Percentiles rank a stretch among this genome's conserved stretches.
phyloP scores from a whole-genome alignment of 2,797 vertebrate species.

The Ctenochaetus hawaiiensis region DNA sequence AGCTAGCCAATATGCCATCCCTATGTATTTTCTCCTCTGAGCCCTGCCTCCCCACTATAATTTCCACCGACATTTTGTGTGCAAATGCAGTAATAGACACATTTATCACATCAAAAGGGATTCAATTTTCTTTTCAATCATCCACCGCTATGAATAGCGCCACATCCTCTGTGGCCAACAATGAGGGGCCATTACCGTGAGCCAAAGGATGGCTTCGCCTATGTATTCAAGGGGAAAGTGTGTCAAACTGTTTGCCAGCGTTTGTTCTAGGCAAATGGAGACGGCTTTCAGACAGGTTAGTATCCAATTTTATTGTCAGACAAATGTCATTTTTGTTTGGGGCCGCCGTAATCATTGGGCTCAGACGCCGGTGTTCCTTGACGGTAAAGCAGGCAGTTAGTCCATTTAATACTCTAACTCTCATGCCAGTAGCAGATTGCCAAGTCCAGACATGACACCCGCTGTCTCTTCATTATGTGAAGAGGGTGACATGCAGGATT shows the following conservation, averaged over 20 bases:
- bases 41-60: conserved; percentile 94
- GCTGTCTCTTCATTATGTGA: conserved; percentile 74
- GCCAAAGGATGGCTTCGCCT: conserved; percentile 90
- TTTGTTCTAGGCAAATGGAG: conserved; percentile 90
- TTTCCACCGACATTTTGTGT: conserved; percentile 98
- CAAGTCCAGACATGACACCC: conserved; percentile 72
- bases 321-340: conserved; percentile 90
- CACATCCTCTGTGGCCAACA: conserved; percentile 95
- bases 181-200: conserved; percentile 93
- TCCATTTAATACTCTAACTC: conserved; percentile 84
- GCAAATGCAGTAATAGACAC: conserved; percentile 97
- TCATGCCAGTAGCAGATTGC: conserved; percentile 68
- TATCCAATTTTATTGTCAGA: conserved; percentile 92
- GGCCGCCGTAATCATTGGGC: conserved; percentile 78
- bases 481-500: conserved; percentile 64
- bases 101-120: conserved; percentile 99
- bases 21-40: conserved; percentile 92
- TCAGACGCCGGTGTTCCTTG: conserved; percentile 80
- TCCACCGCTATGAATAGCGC: conserved; percentile 93
- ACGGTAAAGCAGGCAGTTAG: conserved; percentile 85
- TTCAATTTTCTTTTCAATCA: conserved; percentile 99
- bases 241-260: conserved; percentile 93
- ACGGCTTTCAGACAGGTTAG: conserved; percentile 89
- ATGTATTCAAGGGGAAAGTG: conserved; percentile 89
- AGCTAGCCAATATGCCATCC: conserved; percentile 94